Evolutionary conservation across 1,140 invertebrate species (phyloP).

Genomic region (Caenorhabditis brenneri): DNA sequence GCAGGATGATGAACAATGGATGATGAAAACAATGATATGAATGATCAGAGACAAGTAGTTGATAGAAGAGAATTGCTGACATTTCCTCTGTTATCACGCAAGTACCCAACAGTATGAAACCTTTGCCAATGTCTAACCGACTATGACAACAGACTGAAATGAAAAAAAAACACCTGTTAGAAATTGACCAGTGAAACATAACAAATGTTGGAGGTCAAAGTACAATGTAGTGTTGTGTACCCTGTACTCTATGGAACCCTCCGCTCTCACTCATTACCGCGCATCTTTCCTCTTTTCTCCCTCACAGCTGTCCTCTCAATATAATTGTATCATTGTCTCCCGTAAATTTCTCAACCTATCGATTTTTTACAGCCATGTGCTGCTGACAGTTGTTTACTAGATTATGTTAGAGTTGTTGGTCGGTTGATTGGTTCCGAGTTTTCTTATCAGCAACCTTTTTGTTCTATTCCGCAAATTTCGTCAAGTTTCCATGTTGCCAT

Average conservation of each 20-base stretch:
- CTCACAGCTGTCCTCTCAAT: not conserved
- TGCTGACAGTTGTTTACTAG: constrained; percentile 16
- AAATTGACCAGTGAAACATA: constrained; percentile 5
- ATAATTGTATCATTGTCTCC: not conserved
- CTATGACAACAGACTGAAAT: not conserved
- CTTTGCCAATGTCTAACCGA: not conserved
- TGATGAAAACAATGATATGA: too few species aligned
- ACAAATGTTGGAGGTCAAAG: not conserved
- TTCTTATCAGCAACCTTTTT: constrained; percentile 32
- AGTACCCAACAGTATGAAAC: not conserved
- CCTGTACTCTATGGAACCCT: not conserved
- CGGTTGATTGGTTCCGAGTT: constrained; percentile 3
- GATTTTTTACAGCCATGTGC: constrained; percentile 21
- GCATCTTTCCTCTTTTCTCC: not conserved
- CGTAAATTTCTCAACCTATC: not conserved
- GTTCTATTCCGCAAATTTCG: constrained; percentile 2
- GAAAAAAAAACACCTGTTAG: not conserved
- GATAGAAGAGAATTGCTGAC: too few species aligned
- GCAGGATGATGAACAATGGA: too few species aligned
- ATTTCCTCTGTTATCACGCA: too few species aligned
- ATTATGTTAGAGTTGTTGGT: not conserved
- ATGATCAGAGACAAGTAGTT: too few species aligned
- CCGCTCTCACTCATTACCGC: not conserved
- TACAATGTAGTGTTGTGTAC: constrained; percentile 16
- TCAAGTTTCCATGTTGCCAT: not conserved